Evolutionary conservation across 1,140 invertebrate species (phyloP).

Genomic region (Philaenus spumarius): DNA sequence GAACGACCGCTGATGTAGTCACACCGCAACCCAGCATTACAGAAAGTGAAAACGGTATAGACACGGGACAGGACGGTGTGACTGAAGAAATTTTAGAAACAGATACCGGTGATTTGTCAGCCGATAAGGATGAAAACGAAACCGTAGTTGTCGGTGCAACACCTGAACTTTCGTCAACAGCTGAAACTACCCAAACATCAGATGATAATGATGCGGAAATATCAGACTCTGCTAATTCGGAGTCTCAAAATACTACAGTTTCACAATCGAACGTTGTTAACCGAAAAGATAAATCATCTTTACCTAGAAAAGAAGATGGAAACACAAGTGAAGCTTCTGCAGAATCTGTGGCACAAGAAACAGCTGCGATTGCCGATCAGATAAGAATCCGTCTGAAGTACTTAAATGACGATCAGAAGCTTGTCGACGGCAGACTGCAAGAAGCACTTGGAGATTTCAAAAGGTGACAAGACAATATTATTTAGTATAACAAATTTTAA

Average conservation of each 20-base stretch:
- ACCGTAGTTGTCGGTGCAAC: background rate
- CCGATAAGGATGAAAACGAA: constrained; percentile 7
- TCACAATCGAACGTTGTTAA: too few species aligned
- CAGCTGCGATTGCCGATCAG: constrained; percentile 34
- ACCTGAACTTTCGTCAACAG: too few species aligned
- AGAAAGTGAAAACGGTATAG: background rate
- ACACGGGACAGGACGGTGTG: constrained; percentile 10
- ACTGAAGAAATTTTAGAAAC: background rate
- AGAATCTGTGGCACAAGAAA: background rate
- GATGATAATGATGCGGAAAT: too few species aligned
- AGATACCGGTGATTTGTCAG: background rate
- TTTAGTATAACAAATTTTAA: background rate
- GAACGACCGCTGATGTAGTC: constrained; percentile 31
- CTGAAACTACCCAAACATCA: too few species aligned
- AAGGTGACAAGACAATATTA: constrained; percentile 51
- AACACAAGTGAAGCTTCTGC: too few species aligned
- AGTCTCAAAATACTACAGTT: too few species aligned
- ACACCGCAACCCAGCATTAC: background rate
- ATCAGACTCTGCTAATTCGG: too few species aligned
- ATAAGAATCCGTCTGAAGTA: constrained; percentile 78
- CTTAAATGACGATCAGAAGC: constrained; percentile 75
- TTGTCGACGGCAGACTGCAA: constrained; percentile 65
- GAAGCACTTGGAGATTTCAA: constrained; percentile 81
- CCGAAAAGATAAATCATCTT: too few species aligned
- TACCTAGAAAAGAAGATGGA: too few species aligned